These are phyloP conservation scores for Pogonognathellus flavescens DNA, from an alignment of 1,140 invertebrate genomes.

Conservation along the genomic window DNA sequence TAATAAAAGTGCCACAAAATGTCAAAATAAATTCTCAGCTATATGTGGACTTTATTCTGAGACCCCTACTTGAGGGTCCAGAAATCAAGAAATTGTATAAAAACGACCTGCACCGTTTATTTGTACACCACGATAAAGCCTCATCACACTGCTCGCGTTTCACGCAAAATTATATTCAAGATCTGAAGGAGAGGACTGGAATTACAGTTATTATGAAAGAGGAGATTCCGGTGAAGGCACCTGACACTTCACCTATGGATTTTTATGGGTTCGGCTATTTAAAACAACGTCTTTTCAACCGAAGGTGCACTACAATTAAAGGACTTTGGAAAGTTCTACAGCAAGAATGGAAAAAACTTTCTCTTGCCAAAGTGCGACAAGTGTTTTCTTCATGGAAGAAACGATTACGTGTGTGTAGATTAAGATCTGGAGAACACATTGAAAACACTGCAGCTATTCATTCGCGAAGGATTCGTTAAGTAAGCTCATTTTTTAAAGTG, in stretches of 20 bases:
- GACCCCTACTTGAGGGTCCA: constrained; percentile 3
- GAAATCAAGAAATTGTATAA: background rate
- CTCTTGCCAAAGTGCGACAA: too few relatives aligned
- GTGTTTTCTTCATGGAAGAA: too few relatives aligned
- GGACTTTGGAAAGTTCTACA: too few relatives aligned
- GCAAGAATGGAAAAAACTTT: too few relatives aligned
- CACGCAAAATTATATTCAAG: constrained; percentile 33
- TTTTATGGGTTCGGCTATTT: constrained; percentile 43
- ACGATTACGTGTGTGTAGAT: too few relatives aligned
- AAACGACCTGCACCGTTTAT: constrained; percentile 19
- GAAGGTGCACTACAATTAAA: too few relatives aligned
- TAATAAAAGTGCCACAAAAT: constrained; percentile 24
- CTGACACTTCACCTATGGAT: constrained; percentile 41
- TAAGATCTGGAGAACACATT: too few relatives aligned
- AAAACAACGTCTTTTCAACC: constrained; percentile 32
- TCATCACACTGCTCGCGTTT: constrained; percentile 1
- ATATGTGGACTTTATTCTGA: constrained; percentile 34
- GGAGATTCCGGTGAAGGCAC: constrained; percentile 50
- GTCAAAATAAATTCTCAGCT: constrained; percentile 33
- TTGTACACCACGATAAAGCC: constrained; percentile 44
- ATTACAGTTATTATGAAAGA: constrained; percentile 30
- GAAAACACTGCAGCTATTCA: too few relatives aligned
- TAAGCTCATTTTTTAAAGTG: too few relatives aligned
- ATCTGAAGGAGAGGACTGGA: constrained; percentile 22
- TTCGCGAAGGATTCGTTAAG: too few relatives aligned